A percentile compares a stretch with the other conserved stretches of the same genome.
phyloP scores from a whole-genome alignment of 2,888 invertebrate genomes.

The Trachelus troglodyta region DNA sequence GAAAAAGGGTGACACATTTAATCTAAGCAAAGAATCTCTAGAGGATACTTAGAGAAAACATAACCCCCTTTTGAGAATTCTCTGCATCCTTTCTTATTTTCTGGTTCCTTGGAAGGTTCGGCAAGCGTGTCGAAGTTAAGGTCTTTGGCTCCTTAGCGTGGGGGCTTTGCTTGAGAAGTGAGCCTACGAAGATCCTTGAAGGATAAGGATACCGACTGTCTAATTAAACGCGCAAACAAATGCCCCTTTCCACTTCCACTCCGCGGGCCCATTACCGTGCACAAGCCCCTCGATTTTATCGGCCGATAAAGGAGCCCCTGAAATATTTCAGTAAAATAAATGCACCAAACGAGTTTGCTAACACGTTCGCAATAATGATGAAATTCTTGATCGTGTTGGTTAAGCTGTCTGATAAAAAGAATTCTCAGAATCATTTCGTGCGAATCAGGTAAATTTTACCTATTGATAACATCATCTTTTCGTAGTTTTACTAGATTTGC shows the following conservation, averaged over 20 bases:
- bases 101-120: no score
- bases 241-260: conserved; percentile 36
- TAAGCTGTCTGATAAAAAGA: conserved; percentile 19
- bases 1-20: no score
- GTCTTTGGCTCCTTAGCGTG: conserved; percentile 20
- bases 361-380: conserved; percentile 26
- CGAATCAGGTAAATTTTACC: no score
- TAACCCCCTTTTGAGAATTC: no score
- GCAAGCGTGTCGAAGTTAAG: conserved; percentile 1
- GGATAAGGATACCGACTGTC: conserved; percentile 43
- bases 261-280: conserved; percentile 29
- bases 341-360: conserved; percentile 25
- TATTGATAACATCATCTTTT: no score
- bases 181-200: conserved; percentile 34
- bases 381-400: conserved; percentile 25
- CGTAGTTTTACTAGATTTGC: no score
- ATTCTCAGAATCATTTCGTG: no score
- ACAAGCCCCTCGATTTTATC: conserved; percentile 24
- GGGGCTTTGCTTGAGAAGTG: conserved; percentile 37
- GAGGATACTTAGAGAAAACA: no score
- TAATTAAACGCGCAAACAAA: conserved; percentile 47
- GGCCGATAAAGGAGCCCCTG: conserved; percentile 22
- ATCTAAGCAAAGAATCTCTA: no score
- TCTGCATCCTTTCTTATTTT: no score
- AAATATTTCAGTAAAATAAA: conserved; percentile 26